Evolutionary conservation across 2,113 vertebrate species (phyloP).

Genomic region (Halichoeres trimaculatus): DNA sequence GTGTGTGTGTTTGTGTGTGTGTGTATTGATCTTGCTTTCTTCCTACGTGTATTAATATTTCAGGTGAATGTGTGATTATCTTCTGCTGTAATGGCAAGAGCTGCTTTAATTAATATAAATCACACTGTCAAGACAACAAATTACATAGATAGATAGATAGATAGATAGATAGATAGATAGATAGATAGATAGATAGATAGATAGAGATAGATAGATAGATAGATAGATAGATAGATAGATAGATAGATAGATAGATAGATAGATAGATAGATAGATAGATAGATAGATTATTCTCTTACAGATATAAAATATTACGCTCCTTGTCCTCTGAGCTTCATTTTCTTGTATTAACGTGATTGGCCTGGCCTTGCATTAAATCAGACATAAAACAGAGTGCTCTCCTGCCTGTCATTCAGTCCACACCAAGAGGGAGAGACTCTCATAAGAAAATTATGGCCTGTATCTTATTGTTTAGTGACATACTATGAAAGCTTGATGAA

Average conservation of each 20-base stretch:
- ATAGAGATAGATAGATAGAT: no score
- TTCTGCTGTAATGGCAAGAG: constrained; percentile 56
- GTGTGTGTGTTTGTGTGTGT: constrained; percentile 27
- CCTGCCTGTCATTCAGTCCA: constrained; percentile 19
- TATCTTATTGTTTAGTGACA: constrained; percentile 3
- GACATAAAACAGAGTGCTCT: constrained; percentile 27
- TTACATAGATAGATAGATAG: constrained; percentile 8
- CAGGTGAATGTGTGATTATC: constrained; percentile 73
- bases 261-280: constrained; percentile 11
- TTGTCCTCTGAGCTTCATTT: constrained; percentile 24
- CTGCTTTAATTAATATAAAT: constrained; percentile 49
- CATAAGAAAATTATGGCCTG: constrained; percentile 8
- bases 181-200: no score
- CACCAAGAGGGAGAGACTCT: neutral
- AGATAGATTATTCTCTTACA: neutral
- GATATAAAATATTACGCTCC: constrained; percentile 12
- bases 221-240: constrained; percentile 13
- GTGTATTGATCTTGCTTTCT: constrained; percentile 76
- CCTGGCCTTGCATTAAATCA: constrained; percentile 13
- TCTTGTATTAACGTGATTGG: constrained; percentile 57
- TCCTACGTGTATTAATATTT: constrained; percentile 79
- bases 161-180: no score
- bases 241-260: neutral
- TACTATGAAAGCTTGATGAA: constrained; percentile 6
- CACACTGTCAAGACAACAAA: constrained; percentile 47